Evolutionary conservation across 2,888 invertebrate species (phyloP).

Genomic region (Cataglyphis rosenhaueri): DNA sequence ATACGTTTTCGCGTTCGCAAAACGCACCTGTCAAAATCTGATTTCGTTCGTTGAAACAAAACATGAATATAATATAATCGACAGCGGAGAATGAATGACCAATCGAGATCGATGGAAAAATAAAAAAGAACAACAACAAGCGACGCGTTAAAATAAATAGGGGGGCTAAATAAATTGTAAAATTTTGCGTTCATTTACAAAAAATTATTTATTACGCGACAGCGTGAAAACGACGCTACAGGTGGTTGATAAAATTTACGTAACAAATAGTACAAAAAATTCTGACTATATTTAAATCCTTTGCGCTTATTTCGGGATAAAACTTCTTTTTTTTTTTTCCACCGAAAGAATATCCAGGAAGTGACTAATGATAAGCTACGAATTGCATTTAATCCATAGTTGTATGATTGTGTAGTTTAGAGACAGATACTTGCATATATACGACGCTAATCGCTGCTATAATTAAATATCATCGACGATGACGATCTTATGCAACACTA

Average conservation of each 20-base stretch:
- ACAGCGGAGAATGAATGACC: not conserved
- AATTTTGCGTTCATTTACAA: slow-evolving; percentile 9
- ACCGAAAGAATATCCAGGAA: not conserved
- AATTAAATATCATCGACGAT: slow-evolving; percentile 1
- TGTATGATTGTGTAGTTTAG: not conserved
- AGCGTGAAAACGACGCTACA: not conserved
- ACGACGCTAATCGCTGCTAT: not conserved
- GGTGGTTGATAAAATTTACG: slow-evolving; percentile 43
- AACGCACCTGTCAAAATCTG: not conserved
- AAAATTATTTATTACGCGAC: slow-evolving; percentile 33
- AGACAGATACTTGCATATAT: not conserved
- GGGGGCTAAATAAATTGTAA: slow-evolving; percentile 13
- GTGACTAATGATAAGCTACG: not conserved
- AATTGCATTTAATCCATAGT: not conserved
- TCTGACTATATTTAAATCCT: not conserved
- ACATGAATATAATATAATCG: not conserved
- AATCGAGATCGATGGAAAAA: not conserved
- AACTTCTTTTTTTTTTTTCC: not conserved
- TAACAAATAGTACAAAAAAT: slow-evolving; percentile 18
- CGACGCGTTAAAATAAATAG: not conserved
- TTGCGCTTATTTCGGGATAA: not conserved
- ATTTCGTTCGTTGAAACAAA: not conserved
- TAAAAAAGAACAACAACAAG: not conserved
- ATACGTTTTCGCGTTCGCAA: not conserved
- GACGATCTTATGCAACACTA: not conserved